Evolutionary conservation across 2,888 invertebrate genomes (phyloP).

Genomic region (Ramazzottius varieornatus): DNA sequence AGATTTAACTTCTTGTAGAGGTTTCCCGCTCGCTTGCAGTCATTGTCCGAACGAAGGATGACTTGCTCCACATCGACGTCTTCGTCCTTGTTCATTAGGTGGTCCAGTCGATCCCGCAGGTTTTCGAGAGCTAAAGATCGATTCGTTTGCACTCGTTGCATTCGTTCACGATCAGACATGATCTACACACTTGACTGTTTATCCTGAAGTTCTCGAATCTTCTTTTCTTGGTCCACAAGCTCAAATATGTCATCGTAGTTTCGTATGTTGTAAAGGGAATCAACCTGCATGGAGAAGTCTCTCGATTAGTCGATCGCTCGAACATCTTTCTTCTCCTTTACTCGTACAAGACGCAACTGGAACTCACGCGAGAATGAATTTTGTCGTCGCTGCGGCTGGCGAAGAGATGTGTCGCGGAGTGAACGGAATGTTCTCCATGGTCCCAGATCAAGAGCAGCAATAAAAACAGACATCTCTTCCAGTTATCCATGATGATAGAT

Average conservation of each 20-base stretch:
- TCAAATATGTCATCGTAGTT: not conserved
- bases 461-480: too few species aligned
- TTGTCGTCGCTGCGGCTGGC: not conserved
- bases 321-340: too few species aligned
- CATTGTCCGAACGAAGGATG: not conserved
- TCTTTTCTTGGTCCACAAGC: not conserved
- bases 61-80: not conserved
- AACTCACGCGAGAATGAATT: not conserved
- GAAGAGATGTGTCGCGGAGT: not conserved
- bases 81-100: not conserved
- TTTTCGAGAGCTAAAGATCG: not conserved
- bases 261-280: not conserved
- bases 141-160: too few species aligned
- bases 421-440: too few species aligned
- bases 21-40: not conserved
- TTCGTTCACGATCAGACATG: not conserved
- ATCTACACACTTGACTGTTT: not conserved
- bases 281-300: not conserved
- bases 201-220: not conserved
- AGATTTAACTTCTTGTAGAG: not conserved
- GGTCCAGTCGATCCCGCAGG: not conserved
- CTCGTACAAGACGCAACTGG: too few species aligned
- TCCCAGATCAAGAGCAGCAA: too few species aligned
- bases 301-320: not conserved
- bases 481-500: too few species aligned